Evolutionary conservation across 2,797 vertebrate genomes (phyloP), one percentile per base, ranked within the genome.

Genomic region (Crocodylus rhombifer): DNA sequence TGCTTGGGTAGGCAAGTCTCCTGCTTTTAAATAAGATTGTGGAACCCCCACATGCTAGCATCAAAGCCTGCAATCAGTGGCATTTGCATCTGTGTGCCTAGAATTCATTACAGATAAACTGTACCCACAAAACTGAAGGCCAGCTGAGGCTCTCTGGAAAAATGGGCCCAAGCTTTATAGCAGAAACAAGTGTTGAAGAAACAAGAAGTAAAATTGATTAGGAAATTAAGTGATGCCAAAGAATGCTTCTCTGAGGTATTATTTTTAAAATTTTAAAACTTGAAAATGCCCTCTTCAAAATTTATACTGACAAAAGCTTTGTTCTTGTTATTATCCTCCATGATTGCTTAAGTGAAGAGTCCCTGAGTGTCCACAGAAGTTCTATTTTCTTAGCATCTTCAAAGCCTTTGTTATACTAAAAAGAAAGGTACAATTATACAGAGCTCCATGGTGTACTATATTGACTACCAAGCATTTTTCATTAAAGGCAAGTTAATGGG

Each of bases 11-110:
- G 58, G 58, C n/a, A 89, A 85, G 78, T 76, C 80, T 78, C 76
- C 26, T 58, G 65, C 82, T 91, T 91, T 90, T 74, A 95, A 79
- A 77, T 77, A 89, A 89, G 93, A 89, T 71, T 84, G 60, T 18
- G 65, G 89, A 82, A 71, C 64, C 74, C 14, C 15, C 33, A 77
- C 71, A 42, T 5, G 28, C 69, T 5, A 77, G 4, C 51, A 25
- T 67, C 73, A 82, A 28, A 18, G 4, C 4, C 26, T 63, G 25
- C 42, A 51, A 51, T 51, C 42, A 51, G 30, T 6, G 51, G 64
- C 16, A 51, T 30, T 36, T 91, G 74, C 74, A 13, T 65, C 63
- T 85, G 65, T 83, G 82, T 60, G 5, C 11, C 0, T 28, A 26
- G 7, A 1, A 3, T 13, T 87, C 23, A 88, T 64, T 14, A 55